phyloP scores from a whole-genome alignment of 1,140 invertebrate species.

The Drosophila pectinifera region DNA sequence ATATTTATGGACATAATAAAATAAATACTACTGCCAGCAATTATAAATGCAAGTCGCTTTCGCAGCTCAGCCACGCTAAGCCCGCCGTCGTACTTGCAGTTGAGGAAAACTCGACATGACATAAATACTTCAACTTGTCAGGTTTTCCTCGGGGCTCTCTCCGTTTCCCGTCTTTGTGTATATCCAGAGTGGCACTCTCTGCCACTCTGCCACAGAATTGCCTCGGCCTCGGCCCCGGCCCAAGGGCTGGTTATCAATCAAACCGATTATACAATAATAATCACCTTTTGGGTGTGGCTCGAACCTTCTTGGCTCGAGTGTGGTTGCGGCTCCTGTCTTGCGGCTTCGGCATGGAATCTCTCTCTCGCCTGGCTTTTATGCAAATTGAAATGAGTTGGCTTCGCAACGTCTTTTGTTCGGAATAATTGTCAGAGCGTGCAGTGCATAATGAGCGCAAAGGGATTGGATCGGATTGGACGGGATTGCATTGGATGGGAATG shows the following conservation, averaged over 20 bases:
- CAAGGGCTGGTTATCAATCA: slow-evolving; percentile 70
- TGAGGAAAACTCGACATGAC: slow-evolving; percentile 70
- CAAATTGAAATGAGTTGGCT: slow-evolving; percentile 78
- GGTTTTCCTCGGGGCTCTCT: slow-evolving; percentile 31
- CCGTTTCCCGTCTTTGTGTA: slow-evolving; percentile 1
- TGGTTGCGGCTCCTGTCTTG: slow-evolving; percentile 35
- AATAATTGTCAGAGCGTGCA: slow-evolving; percentile 79
- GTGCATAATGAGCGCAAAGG: slow-evolving; percentile 68
- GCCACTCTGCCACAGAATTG: slow-evolving; percentile 16
- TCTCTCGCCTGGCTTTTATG: slow-evolving; percentile 66
- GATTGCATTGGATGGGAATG: slow-evolving; percentile 8
- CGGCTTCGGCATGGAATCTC: slow-evolving; percentile 42
- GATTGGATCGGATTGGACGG: slow-evolving; percentile 26
- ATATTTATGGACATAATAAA: slow-evolving; percentile 84
- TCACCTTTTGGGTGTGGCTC: slow-evolving; percentile 50
- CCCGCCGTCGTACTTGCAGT: slow-evolving; percentile 17
- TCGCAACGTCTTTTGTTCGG: slow-evolving; percentile 73
- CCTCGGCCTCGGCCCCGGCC: not conserved
- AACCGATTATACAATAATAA: slow-evolving; percentile 59
- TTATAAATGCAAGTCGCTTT: slow-evolving; percentile 82
- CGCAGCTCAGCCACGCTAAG: slow-evolving; percentile 56
- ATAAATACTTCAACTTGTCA: slow-evolving; percentile 74
- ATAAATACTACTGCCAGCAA: slow-evolving; percentile 80
- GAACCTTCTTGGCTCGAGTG: slow-evolving; percentile 19
- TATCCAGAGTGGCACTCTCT: slow-evolving; percentile 8